Percentiles rank a stretch among this genome's conserved stretches.
These are phyloP conservation scores for Microcebus jonahi DNA, from an alignment of 2,113 vertebrate genomes.

Conservation along the genomic window DNA sequence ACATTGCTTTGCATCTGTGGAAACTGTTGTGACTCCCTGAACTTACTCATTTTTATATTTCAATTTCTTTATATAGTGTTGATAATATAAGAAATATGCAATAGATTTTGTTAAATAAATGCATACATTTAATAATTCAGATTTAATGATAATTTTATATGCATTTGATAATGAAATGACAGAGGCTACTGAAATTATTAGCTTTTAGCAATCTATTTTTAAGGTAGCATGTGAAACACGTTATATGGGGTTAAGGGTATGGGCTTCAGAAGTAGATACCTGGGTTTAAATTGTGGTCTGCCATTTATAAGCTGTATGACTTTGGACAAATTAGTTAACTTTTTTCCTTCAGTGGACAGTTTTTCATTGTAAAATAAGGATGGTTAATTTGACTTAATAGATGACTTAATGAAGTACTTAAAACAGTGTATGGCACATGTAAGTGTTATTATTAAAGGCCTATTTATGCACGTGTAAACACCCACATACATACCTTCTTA, in stretches of 20 bases:
- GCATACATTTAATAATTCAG: not conserved
- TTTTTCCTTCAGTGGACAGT: conserved; percentile 4
- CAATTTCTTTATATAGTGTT: not conserved
- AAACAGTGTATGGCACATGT: not conserved
- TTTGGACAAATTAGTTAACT: not conserved
- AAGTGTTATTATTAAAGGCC: not conserved
- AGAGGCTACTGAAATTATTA: not conserved
- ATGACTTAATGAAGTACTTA: not conserved
- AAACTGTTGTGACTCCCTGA: not conserved
- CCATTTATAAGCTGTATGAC: not conserved
- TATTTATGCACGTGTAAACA: not conserved
- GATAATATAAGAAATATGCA: not conserved
- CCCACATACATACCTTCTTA: not conserved
- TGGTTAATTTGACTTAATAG: not conserved
- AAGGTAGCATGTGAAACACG: not conserved
- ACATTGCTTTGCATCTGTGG: not conserved
- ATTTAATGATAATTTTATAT: conserved; percentile 32
- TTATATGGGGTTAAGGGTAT: not conserved
- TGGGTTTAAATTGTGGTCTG: not conserved
- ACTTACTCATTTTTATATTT: not conserved
- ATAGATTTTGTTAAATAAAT: not conserved
- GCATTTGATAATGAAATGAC: not conserved
- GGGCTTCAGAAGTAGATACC: not conserved
- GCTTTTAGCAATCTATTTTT: not conserved
- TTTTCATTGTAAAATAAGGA: not conserved